Percentiles rank a stretch among this genome's conserved stretches.
Evolutionary conservation across 1,140 invertebrate genomes (phyloP).

Genomic region (Mamestra configurata): DNA sequence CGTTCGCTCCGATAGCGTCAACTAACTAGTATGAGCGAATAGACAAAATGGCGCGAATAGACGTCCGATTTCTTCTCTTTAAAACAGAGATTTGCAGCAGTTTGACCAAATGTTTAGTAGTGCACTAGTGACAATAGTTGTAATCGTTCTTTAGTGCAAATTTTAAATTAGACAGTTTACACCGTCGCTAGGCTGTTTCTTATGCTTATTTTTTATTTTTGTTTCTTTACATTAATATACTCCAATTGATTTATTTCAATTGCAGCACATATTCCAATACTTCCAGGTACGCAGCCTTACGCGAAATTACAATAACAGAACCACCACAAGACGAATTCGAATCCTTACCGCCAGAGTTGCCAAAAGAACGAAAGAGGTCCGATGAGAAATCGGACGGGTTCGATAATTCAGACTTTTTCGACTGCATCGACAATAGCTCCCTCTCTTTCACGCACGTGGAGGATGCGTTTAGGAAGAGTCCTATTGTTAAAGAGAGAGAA

Average conservation of each 20-base stretch:
- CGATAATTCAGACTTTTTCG: conserved; percentile 87
- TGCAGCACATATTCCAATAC: not conserved
- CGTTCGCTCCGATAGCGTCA: too few relatives aligned
- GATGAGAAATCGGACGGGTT: conserved; percentile 87
- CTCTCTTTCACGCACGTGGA: conserved; percentile 85
- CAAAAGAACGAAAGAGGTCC: conserved; percentile 84
- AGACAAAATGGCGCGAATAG: too few relatives aligned
- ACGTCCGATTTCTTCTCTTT: too few relatives aligned
- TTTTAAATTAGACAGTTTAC: too few relatives aligned
- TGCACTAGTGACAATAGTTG: too few relatives aligned
- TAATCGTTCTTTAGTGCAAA: too few relatives aligned
- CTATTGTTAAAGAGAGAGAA: conserved; percentile 81
- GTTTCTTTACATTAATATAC: not conserved
- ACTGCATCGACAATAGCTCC: conserved; percentile 86
- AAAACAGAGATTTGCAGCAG: too few relatives aligned
- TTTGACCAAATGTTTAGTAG: too few relatives aligned
- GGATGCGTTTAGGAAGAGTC: conserved; percentile 86
- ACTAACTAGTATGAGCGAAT: too few relatives aligned
- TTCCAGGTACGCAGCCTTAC: conserved; percentile 89
- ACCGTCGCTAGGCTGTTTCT: too few relatives aligned
- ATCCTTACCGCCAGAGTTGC: conserved; percentile 82
- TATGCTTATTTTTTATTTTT: not conserved
- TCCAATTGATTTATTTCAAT: not conserved
- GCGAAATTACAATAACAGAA: conserved; percentile 91
- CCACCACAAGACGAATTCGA: conserved; percentile 88